Conservation (phyloP, 2,888 invertebrate genomes). For the Barypeithes pellucidus region DNA sequence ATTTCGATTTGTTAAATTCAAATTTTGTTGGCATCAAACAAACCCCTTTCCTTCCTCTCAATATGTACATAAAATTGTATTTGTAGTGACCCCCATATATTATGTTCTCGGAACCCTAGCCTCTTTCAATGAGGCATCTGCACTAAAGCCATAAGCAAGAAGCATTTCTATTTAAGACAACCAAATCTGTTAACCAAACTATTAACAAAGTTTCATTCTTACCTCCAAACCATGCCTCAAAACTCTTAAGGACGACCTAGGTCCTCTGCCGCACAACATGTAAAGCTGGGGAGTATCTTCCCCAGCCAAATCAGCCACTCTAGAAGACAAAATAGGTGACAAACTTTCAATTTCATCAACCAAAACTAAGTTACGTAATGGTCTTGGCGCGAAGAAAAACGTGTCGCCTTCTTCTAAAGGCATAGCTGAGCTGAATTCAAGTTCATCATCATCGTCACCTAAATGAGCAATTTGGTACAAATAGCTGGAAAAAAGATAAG, state of each 20-base stretch:
- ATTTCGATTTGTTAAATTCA: too few species aligned
- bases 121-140: too few species aligned
- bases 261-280: conserved; percentile 95
- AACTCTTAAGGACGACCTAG: conserved; percentile 93
- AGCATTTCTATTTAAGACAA: too few species aligned
- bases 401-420: conserved; percentile 99
- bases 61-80: too few species aligned
- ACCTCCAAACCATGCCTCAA: conserved; percentile 94
- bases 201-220: not conserved
- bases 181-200: too few species aligned
- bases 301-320: conserved; percentile 93
- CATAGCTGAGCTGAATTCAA: conserved; percentile 98
- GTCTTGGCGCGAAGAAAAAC: conserved; percentile 97
- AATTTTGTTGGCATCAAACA: too few species aligned
- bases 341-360: conserved; percentile 98
- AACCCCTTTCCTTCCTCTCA: too few species aligned
- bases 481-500: conserved; percentile 76
- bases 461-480: conserved; percentile 99
- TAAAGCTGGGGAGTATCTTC: conserved; percentile 99
- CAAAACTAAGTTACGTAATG: conserved; percentile 93
- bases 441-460: conserved; percentile 99
- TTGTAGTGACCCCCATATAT: too few species aligned
- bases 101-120: too few species aligned
- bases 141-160: too few species aligned
- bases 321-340: conserved; percentile 89